These are phyloP conservation scores for Megalurothrips usitatus DNA, from an alignment of 2,888 invertebrate genomes.

Conservation along the genomic window DNA sequence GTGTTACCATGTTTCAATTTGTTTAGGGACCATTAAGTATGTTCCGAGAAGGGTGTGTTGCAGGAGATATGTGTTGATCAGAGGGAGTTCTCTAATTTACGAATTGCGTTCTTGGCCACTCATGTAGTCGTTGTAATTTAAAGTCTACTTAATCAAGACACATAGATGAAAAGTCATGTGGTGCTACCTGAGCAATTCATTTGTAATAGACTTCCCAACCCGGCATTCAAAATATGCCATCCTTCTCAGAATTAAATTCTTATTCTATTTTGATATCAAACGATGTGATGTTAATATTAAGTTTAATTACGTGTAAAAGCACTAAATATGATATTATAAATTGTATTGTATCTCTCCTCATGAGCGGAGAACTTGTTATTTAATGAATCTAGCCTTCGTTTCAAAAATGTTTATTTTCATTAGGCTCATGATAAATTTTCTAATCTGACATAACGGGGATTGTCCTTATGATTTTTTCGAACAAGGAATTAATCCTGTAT, in stretches of 20 bases:
- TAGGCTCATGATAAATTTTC: neutral
- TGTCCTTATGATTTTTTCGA: too few species aligned
- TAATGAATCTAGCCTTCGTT: neutral
- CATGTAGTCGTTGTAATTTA: too few species aligned
- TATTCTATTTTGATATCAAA: conserved; percentile 23
- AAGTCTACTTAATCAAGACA: too few species aligned
- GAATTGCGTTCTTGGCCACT: too few species aligned
- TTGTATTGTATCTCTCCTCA: neutral
- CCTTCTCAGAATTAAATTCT: conserved; percentile 16
- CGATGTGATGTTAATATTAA: conserved; percentile 13
- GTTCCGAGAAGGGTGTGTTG: conserved; percentile 12
- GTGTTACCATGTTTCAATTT: conserved; percentile 6
- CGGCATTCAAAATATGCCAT: neutral
- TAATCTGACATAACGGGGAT: neutral
- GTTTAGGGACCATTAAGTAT: conserved; percentile 17
- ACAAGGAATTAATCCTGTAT: too few species aligned
- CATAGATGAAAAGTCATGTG: too few species aligned
- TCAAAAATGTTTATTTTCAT: conserved; percentile 4
- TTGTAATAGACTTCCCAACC: neutral
- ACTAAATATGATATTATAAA: neutral
- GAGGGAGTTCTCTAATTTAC: too few species aligned
- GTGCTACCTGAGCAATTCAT: too few species aligned
- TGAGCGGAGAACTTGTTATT: neutral
- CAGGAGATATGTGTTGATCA: too few species aligned
- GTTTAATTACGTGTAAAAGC: neutral